Evolutionary conservation across 2,888 invertebrate genomes (phyloP), one percentile per base, ranked within the genome.

Genomic region (Clepsis dumicolana): DNA sequence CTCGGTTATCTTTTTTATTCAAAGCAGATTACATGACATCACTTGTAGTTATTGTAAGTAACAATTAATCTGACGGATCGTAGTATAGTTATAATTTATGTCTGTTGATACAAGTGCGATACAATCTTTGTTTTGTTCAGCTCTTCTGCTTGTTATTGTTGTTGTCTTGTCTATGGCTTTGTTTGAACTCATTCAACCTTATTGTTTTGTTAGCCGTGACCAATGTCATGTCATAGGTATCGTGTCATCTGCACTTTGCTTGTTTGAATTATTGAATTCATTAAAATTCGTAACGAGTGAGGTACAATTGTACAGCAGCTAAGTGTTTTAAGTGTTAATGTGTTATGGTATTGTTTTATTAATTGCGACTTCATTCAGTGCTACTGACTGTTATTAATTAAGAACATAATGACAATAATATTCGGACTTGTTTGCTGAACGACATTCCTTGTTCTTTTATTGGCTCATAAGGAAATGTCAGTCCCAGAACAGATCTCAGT

Each of bases 161-260:
- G 35, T 52, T 44, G 29, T 41, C 21, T 21, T 14, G 65, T 12
- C n/a, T 61, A 38, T 62, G 48, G 50, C 62, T 65, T 70, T 62
- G 56, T 65, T 56, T 52, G 72, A 57, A 62, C 59, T 65, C 70
- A 70, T 70, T 68, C 50, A 68, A 32, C 18, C 21, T 35, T 27
- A 12, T 35, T 56, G 56, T 56, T 56, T 21, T 21, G 35, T 32
- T 24, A 10, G n/a, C 14, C 25, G 25, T 25, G 24, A 2, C n/a
- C n/a, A 24, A 18, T 24, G 21, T 24, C 50, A 52, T 25, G 18
- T 25, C 52, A 14, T 50, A 21, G 18, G 52, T 52, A 25, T 21
- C 52, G 1, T 52, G n/a, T n/a, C 52, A n/a, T 50, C 14, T 25
- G 25, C 14, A 25, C n/a, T n/a, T n/a, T n/a, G n/a, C n/a, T n/a